A percentile compares a stretch with the other conserved stretches of the same genome.
Evolutionary conservation across 2,888 invertebrate genomes (phyloP).

Genomic region (Dilophus febrilis): DNA sequence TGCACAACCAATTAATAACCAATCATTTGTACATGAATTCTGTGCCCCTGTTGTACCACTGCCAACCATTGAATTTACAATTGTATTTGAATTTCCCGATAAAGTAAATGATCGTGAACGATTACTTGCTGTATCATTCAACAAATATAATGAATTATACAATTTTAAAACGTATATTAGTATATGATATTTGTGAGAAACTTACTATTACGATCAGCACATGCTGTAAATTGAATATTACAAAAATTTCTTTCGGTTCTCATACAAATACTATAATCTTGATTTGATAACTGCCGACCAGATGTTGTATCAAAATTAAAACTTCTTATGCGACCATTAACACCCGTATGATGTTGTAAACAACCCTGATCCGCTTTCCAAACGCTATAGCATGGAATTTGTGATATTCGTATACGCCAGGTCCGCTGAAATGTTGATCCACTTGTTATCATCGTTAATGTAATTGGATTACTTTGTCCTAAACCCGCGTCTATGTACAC

Average conservation of each 20-base stretch:
- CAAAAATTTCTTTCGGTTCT: slow-evolving; percentile 75
- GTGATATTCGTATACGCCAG: slow-evolving; percentile 67
- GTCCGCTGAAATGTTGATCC: slow-evolving; percentile 52
- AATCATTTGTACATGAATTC: slow-evolving; percentile 58
- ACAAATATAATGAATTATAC: neutral
- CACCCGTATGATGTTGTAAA: slow-evolving; percentile 36
- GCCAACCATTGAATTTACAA: slow-evolving; percentile 52
- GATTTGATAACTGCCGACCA: slow-evolving; percentile 69
- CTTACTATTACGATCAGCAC: slow-evolving; percentile 37
- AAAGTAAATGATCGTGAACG: slow-evolving; percentile 57
- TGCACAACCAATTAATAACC: slow-evolving; percentile 64
- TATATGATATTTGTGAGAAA: neutral
- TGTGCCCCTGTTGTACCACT: slow-evolving; percentile 44
- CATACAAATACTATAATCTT: slow-evolving; percentile 76
- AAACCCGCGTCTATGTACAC: slow-evolving; percentile 72
- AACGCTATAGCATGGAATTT: slow-evolving; percentile 59
- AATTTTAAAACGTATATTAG: too few relatives aligned
- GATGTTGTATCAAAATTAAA: slow-evolving; percentile 66
- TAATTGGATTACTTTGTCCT: slow-evolving; percentile 52
- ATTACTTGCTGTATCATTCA: slow-evolving; percentile 40
- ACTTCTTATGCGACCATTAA: slow-evolving; percentile 62
- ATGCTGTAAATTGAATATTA: slow-evolving; percentile 65
- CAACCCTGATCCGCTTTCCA: slow-evolving; percentile 36
- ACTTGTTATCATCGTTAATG: slow-evolving; percentile 65
- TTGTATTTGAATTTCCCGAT: slow-evolving; percentile 56